Base-by-base conservation (phyloP, 2,888 invertebrate genomes). In the Allophyes oxyacanthae region DNA sequence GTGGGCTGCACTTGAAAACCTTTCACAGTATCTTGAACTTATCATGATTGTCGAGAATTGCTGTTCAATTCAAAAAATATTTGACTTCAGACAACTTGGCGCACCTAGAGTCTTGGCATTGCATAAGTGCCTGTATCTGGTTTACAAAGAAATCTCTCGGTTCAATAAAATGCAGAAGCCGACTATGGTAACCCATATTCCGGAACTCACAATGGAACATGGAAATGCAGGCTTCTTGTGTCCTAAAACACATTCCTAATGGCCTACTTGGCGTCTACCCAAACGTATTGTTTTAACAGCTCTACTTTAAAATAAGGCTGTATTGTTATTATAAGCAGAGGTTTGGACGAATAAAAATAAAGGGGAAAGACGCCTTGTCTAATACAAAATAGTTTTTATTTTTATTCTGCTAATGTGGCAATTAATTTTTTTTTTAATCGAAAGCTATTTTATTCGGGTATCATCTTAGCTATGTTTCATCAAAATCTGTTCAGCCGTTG, bases 221-320 rank as follows among this genome's bases (percentile, higher is more conserved):
- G 55, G 50, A 54, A 67, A 64, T 72, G 50, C 54, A 70, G 40
- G n/a, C 25, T 69, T 36, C 20, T 14, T 33, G 20, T 32, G 57
- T 41, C 13, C 36, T 37, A 43, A 43, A 56, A 64, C 37, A 46
- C 50, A 57, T 44, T 55, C 48, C 50, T 63, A 58, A 72, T 68
- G 69, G 41, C 73, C 76, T 61, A 72, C 58, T 72, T 73, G 73
- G 76, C 73, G 15, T 0, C 5, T 7, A 34, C 54, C 73, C 76
- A 73, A 52, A 32, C 49, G 41, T 40, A 60, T 65, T 73, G 73
- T 72, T 65, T 41, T 48, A 51, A 38, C 37, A 38, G 55, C 32
- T 28, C 38, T 32, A 37, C 40, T 51, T 36, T n/a, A 34, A 50
- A 30, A 20, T 20, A 20, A 20, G 20, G 14, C 41, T 46, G 26